phyloP scores from a whole-genome alignment of 2,797 vertebrate species.

The Eidolon dupreanum region DNA sequence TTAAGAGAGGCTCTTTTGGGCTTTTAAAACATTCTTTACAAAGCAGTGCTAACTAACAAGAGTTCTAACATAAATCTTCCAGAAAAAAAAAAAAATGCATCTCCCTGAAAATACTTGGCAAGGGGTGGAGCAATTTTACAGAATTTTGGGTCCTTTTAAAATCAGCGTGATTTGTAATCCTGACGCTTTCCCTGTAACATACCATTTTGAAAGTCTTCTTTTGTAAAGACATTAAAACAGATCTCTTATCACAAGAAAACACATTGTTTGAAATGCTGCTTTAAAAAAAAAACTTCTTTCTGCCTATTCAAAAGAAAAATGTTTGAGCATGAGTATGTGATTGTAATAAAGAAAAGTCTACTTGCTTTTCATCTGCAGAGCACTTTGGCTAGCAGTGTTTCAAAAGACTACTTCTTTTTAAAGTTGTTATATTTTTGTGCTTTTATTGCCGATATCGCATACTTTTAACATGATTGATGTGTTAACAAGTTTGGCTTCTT shows the following conservation, averaged over 20 bases:
- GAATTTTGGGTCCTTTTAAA: constrained; percentile 58
- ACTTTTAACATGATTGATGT: constrained; percentile 37
- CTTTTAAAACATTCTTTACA: background rate
- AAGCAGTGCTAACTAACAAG: constrained; percentile 30
- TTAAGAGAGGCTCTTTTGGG: background rate
- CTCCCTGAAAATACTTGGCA: background rate
- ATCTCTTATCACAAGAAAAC: constrained; percentile 77
- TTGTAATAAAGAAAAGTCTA: constrained; percentile 55
- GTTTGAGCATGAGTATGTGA: constrained; percentile 64
- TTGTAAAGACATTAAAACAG: constrained; percentile 77
- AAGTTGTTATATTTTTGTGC: constrained; percentile 52
- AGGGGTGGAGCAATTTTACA: constrained; percentile 40
- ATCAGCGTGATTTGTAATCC: constrained; percentile 51
- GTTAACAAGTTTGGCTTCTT: constrained; percentile 46
- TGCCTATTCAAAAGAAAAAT: constrained; percentile 67
- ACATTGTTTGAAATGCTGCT: constrained; percentile 70
- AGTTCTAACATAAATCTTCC: constrained; percentile 36
- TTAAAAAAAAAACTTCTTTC: constrained; percentile 56
- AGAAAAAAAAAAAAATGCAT: background rate
- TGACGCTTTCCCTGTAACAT: background rate
- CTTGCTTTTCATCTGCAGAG: constrained; percentile 62
- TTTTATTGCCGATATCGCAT: constrained; percentile 50
- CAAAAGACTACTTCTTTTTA: constrained; percentile 64
- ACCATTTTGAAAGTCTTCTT: constrained; percentile 62
- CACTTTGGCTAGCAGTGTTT: constrained; percentile 53